Conservation (phyloP, 2,797 vertebrate genomes). For the Hydrocynus forskahlii region DNA sequence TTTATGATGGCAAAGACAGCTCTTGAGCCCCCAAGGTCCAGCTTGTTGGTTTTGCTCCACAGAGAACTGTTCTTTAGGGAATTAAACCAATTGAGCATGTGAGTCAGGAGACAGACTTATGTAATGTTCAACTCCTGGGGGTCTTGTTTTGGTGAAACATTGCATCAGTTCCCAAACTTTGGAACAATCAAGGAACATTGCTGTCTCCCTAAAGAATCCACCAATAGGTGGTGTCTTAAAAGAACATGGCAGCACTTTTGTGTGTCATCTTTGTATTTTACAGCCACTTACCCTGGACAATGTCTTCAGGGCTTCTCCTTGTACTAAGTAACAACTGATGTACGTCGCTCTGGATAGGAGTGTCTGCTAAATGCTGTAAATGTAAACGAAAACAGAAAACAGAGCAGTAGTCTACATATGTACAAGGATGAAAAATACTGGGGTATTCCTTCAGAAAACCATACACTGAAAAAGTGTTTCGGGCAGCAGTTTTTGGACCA, state of each 20-base stretch:
- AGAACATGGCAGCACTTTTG: neutral
- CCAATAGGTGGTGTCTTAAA: neutral
- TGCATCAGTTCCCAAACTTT: neutral
- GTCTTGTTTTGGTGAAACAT: neutral
- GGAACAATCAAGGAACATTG: neutral
- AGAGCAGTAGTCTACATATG: neutral
- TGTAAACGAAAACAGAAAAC: no score
- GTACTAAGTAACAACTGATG: no score
- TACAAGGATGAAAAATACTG: neutral
- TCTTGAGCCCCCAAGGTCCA: conserved; percentile 45
- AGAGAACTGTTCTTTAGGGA: neutral
- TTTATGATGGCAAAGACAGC: conserved; percentile 14
- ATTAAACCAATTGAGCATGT: neutral
- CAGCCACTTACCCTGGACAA: no score
- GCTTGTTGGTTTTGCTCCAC: conserved; percentile 44
- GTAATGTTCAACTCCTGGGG: neutral
- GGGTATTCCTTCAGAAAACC: neutral
- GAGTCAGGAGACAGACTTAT: neutral
- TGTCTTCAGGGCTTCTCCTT: no score
- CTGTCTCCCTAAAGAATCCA: neutral
- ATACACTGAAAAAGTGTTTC: neutral
- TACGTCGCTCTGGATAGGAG: no score
- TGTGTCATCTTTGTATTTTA: no score
- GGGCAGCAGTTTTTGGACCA: neutral
- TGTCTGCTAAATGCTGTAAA: no score